phyloP scores from a whole-genome alignment of 2,797 vertebrate species.

The Acanthopagrus latus region DNA sequence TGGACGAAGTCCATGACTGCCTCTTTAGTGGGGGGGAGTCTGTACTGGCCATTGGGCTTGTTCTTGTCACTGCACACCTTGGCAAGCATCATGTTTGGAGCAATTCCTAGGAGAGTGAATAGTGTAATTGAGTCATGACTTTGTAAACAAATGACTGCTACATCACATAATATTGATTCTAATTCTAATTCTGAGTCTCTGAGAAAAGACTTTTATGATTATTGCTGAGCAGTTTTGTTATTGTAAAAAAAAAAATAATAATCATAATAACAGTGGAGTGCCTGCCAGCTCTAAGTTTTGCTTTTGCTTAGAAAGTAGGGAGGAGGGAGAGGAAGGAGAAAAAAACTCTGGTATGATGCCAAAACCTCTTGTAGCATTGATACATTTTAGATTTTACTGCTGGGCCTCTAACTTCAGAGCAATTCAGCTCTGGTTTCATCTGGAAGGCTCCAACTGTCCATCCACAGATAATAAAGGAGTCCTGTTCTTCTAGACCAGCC shows the following conservation, averaged over 20 bases:
- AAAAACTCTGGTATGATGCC: background rate
- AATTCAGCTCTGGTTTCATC: background rate
- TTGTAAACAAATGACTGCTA: slow-evolving; percentile 18
- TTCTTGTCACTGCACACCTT: slow-evolving; percentile 99
- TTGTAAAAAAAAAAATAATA: slow-evolving; percentile 2
- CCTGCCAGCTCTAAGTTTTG: background rate
- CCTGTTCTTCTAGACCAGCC: background rate
- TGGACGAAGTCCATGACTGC: slow-evolving; percentile 93
- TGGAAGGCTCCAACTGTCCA: background rate
- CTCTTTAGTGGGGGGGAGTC: slow-evolving; percentile 86
- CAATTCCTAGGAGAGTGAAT: slow-evolving; percentile 89
- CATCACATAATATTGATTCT: slow-evolving; percentile 24
- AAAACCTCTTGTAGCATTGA: background rate
- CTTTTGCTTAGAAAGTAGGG: background rate
- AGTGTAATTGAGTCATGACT: background rate
- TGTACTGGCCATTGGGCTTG: slow-evolving; percentile 97
- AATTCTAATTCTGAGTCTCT: background rate
- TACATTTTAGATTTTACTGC: background rate
- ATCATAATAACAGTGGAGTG: background rate
- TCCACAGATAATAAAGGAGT: background rate
- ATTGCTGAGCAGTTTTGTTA: background rate
- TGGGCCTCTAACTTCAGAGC: background rate
- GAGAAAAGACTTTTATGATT: background rate
- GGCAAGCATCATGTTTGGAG: slow-evolving; percentile 96
- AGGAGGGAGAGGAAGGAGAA: background rate